These are phyloP conservation scores for Pseudochromis fuscus DNA, from an alignment of 2,797 vertebrate genomes.

Conservation along the genomic window DNA sequence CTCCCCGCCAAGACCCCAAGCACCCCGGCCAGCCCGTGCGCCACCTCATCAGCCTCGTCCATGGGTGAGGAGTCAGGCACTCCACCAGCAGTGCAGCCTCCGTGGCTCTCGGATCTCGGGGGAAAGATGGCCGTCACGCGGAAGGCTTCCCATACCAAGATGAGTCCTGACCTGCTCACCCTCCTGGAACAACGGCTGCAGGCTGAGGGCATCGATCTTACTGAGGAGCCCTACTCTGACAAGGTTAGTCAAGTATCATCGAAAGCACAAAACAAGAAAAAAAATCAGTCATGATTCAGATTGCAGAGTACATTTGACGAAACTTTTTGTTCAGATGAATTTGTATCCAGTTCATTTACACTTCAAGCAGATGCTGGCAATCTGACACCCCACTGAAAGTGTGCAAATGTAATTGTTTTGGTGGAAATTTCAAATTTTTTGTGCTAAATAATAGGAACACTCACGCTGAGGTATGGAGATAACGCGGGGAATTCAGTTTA, in stretches of 20 bases:
- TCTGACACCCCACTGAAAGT: background rate
- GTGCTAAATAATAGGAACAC: background rate
- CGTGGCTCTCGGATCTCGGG: slow-evolving; percentile 89
- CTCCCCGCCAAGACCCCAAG: slow-evolving; percentile 79
- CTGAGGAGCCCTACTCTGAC: slow-evolving; percentile 96
- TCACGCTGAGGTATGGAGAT: background rate
- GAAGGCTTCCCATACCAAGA: slow-evolving; percentile 89
- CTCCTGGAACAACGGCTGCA: slow-evolving; percentile 91
- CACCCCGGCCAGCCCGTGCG: slow-evolving; percentile 75
- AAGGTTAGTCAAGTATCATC: slow-evolving; percentile 85
- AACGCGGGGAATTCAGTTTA: background rate
- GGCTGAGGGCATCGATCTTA: slow-evolving; percentile 94
- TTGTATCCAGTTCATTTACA: background rate
- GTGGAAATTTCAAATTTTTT: background rate
- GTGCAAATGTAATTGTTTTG: background rate
- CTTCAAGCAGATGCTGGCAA: background rate
- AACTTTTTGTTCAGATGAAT: background rate
- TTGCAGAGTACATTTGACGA: background rate
- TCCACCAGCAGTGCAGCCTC: slow-evolving; percentile 83
- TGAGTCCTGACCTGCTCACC: slow-evolving; percentile 88
- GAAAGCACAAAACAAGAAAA: background rate
- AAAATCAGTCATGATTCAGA: background rate
- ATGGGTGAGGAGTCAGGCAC: slow-evolving; percentile 81
- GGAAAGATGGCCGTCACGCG: slow-evolving; percentile 86
- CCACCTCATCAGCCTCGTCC: slow-evolving; percentile 73